Conservation (phyloP, 1,140 invertebrate species). For the Bombus pascuorum region DNA sequence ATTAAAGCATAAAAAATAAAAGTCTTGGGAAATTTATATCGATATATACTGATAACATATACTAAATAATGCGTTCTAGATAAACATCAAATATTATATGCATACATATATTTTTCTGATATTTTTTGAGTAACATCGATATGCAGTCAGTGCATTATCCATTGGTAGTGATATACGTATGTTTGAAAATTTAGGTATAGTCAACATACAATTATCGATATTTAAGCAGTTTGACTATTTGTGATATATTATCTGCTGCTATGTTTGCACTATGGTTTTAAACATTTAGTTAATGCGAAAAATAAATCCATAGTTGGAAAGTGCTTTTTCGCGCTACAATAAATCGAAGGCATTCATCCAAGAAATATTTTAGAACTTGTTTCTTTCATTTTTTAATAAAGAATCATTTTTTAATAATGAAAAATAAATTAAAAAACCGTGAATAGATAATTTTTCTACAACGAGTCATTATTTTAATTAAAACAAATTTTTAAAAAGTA, state of each 20-base stretch:
- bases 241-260: neutral
- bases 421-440: neutral
- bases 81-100: constrained; percentile 14
- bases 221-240: constrained; percentile 26
- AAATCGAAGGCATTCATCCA: neutral
- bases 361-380: neutral
- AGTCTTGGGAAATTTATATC: constrained; percentile 7
- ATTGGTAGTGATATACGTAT: constrained; percentile 9
- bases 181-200: constrained; percentile 6
- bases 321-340: neutral
- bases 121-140: constrained; percentile 24
- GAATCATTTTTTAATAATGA: neutral
- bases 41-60: neutral
- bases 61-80: constrained; percentile 7
- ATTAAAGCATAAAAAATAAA: constrained; percentile 31
- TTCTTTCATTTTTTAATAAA: neutral
- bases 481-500: neutral
- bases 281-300: constrained; percentile 7
- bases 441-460: neutral
- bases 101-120: neutral
- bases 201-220: constrained; percentile 5
- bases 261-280: constrained; percentile 16
- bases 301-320: neutral
- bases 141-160: constrained; percentile 15
- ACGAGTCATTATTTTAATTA: neutral